A percentile compares a stretch with the other conserved stretches of the same genome.
Evolutionary conservation across 1,140 invertebrate species (phyloP).

Genomic region (Steinernema feltiae): DNA sequence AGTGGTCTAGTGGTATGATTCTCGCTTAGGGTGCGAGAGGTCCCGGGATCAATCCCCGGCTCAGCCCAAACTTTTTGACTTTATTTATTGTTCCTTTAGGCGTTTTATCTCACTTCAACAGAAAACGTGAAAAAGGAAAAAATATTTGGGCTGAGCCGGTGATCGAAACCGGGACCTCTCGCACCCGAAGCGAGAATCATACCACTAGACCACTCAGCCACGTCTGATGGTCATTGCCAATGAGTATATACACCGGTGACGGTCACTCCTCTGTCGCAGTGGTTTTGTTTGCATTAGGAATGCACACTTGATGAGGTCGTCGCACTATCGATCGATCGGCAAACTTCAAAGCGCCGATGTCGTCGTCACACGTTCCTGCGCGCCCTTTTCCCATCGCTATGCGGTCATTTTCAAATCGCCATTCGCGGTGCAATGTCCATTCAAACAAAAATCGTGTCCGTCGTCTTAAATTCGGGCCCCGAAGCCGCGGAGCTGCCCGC

Average conservation of each 20-base stretch:
- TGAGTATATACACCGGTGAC: too few species aligned
- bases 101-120: neutral
- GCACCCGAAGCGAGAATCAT: neutral
- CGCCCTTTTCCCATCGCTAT: neutral
- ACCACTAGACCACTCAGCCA: neutral
- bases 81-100: too few species aligned
- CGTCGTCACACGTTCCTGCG: neutral
- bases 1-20: too few species aligned
- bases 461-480: neutral
- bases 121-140: too few species aligned
- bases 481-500: neutral
- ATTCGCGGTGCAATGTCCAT: neutral
- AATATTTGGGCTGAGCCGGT: neutral
- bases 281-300: too few species aligned
- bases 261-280: too few species aligned
- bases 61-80: too few species aligned
- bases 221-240: neutral
- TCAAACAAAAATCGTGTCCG: neutral
- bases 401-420: neutral
- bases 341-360: neutral
- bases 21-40: too few species aligned
- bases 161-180: neutral
- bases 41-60: too few species aligned
- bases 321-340: conserved; percentile 8
- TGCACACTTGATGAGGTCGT: too few species aligned